These are phyloP conservation scores for Onychostoma macrolepis DNA, from an alignment of 2,113 vertebrate genomes.

Conservation along the genomic window DNA sequence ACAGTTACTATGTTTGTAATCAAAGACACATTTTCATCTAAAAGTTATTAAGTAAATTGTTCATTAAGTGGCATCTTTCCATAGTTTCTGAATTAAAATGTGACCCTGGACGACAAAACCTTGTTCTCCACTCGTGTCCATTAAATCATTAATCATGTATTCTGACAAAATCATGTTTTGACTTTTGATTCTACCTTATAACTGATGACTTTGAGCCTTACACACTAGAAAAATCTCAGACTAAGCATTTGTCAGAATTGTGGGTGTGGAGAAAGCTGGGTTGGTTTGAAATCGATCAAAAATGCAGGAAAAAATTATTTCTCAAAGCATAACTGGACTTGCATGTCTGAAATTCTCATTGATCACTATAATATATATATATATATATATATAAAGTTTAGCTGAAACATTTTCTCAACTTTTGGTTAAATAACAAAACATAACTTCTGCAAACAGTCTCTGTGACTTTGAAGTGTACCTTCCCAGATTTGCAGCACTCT, in stretches of 20 bases:
- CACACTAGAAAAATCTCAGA: not conserved
- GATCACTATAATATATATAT: not conserved
- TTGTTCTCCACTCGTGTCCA: not conserved
- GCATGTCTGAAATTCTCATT: not conserved
- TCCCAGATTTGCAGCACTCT: not conserved
- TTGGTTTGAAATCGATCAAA: not conserved
- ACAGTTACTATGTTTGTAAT: not conserved
- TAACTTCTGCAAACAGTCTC: not conserved
- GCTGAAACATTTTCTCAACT: not conserved
- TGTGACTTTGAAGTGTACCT: not conserved
- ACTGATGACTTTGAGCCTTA: not conserved
- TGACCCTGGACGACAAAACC: too few species aligned
- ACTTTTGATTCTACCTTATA: constrained; percentile 28
- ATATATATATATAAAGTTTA: not conserved
- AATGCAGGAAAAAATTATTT: not conserved
- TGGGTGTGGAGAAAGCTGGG: not conserved
- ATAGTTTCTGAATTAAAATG: too few species aligned
- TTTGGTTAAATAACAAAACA: not conserved
- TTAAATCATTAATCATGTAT: not conserved
- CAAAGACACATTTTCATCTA: not conserved
- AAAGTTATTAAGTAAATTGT: too few species aligned
- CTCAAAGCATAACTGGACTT: not conserved
- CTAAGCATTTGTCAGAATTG: not conserved
- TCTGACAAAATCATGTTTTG: not conserved
- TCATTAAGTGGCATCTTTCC: too few species aligned